phyloP scores from a whole-genome alignment of 2,113 vertebrate species.

The Melanocharis versteri region DNA sequence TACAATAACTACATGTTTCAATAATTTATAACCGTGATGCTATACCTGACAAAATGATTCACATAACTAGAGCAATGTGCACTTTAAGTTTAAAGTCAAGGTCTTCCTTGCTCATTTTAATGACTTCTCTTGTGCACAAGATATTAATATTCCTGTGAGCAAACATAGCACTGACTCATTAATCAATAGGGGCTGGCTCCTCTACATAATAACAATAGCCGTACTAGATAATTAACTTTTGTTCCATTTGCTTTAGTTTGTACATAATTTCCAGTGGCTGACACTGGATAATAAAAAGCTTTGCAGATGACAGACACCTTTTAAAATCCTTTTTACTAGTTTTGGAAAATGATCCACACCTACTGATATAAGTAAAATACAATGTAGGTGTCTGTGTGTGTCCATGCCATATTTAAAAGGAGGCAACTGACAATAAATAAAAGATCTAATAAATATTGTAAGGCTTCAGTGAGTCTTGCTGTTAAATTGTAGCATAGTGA shows the following conservation, averaged over 20 bases:
- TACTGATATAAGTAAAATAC: slow-evolving; percentile 10
- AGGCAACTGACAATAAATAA: slow-evolving; percentile 61
- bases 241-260: slow-evolving; percentile 76
- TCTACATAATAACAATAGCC: slow-evolving; percentile 65
- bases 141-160: slow-evolving; percentile 86
- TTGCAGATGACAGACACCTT: slow-evolving; percentile 33
- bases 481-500: slow-evolving; percentile 20
- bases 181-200: slow-evolving; percentile 83
- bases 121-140: slow-evolving; percentile 78
- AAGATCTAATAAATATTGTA: slow-evolving; percentile 50
- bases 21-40: slow-evolving; percentile 63
- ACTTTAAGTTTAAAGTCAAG: slow-evolving; percentile 69
- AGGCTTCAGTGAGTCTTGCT: slow-evolving; percentile 33
- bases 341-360: slow-evolving; percentile 25
- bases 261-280: slow-evolving; percentile 75
- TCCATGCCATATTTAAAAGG: slow-evolving; percentile 53
- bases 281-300: slow-evolving; percentile 54
- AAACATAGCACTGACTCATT: slow-evolving; percentile 82
- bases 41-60: slow-evolving; percentile 64
- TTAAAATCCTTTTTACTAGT: slow-evolving; percentile 41
- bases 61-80: slow-evolving; percentile 49
- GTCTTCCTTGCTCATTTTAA: slow-evolving; percentile 79
- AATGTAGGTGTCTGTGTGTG: background rate
- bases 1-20: slow-evolving; percentile 58
- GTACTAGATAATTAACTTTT: slow-evolving; percentile 80